A percentile compares a stretch with the other conserved stretches of the same genome.
Conservation (phyloP, 1,140 invertebrate genomes). For the Akabosia matsudoensis region DNA sequence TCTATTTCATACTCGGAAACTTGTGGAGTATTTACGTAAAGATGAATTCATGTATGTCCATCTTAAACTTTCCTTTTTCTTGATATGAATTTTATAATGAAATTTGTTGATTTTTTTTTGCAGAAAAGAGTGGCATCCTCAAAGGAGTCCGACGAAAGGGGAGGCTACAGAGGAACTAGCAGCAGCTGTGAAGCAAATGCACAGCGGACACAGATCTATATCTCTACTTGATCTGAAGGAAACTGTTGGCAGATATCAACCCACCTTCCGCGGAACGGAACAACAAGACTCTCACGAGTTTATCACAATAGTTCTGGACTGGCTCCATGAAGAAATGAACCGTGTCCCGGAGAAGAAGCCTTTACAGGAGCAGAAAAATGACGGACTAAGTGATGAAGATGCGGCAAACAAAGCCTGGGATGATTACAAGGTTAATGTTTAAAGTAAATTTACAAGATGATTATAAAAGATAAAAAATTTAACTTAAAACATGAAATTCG, state of each 20-base stretch:
- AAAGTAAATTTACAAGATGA: neutral
- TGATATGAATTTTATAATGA: neutral
- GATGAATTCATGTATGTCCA: conserved; percentile 56
- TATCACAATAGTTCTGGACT: conserved; percentile 82
- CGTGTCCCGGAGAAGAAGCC: conserved; percentile 54
- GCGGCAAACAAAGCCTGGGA: conserved; percentile 69
- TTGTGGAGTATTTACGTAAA: conserved; percentile 71
- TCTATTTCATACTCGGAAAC: conserved; percentile 69
- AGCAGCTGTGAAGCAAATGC: conserved; percentile 68
- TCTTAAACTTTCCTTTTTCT: neutral
- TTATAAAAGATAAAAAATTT: neutral
- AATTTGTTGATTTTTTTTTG: neutral
- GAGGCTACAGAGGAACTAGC: conserved; percentile 72
- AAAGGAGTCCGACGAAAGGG: conserved; percentile 55
- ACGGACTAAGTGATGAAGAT: conserved; percentile 52
- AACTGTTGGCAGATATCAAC: conserved; percentile 68
- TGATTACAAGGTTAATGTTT: conserved; percentile 61
- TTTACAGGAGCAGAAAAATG: conserved; percentile 54
- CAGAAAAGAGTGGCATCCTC: conserved; percentile 25
- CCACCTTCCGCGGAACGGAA: conserved; percentile 74
- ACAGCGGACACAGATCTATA: conserved; percentile 72
- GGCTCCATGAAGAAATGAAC: conserved; percentile 84
- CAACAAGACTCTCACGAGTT: conserved; percentile 97
- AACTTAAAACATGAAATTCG: too few species aligned
- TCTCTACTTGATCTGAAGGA: conserved; percentile 74